A percentile compares a stretch with the other conserved stretches of the same genome.
phyloP scores from a whole-genome alignment of 2,888 invertebrate species.

The Eubasilissa splendida region DNA sequence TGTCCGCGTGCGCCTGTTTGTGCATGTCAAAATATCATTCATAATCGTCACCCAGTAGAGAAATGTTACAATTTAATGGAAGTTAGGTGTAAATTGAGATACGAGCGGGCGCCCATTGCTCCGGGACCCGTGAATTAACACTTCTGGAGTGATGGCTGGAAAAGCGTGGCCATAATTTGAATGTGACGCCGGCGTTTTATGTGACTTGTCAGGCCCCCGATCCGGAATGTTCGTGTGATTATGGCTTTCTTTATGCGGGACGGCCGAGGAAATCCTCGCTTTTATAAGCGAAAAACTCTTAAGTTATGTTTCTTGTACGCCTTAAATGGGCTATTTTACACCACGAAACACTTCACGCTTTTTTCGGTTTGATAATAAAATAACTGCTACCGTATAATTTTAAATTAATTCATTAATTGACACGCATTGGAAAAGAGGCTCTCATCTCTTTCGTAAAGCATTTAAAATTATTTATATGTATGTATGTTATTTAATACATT shows the following conservation, averaged over 20 bases:
- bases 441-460: too few species aligned
- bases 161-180: constrained; percentile 31
- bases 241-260: constrained; percentile 22
- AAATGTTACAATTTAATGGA: constrained; percentile 56
- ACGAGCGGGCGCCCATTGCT: constrained; percentile 45
- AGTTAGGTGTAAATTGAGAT: constrained; percentile 59
- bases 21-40: constrained; percentile 57
- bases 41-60: constrained; percentile 51
- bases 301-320: not conserved
- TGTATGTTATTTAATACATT: too few species aligned
- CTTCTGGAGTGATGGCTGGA: constrained; percentile 43
- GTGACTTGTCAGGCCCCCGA: constrained; percentile 30
- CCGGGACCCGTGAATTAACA: constrained; percentile 48
- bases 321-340: not conserved
- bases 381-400: too few species aligned
- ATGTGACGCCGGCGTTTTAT: constrained; percentile 35
- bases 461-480: too few species aligned
- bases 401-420: too few species aligned
- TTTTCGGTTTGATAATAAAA: too few species aligned
- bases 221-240: constrained; percentile 32
- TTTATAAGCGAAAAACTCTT: constrained; percentile 4
- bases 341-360: too few species aligned
- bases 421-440: too few species aligned
- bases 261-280: constrained; percentile 12
- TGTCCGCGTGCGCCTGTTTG: constrained; percentile 1